Evolutionary conservation across 2,888 invertebrate genomes (phyloP), one percentile per base, ranked within the genome.

Genomic region (Malthinus seriepunctatus): DNA sequence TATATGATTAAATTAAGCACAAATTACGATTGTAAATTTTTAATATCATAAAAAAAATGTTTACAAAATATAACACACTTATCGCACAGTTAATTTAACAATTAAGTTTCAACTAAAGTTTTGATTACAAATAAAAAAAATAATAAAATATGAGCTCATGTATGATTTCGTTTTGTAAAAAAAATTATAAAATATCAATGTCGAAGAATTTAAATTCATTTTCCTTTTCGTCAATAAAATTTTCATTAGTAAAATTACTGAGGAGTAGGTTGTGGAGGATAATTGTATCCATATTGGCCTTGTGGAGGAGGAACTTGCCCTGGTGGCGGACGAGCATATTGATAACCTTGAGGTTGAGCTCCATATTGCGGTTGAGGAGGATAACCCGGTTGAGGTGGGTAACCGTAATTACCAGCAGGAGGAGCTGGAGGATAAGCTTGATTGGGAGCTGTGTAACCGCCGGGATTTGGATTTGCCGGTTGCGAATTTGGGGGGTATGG

Each of bases 301-400:
- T 90, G 88, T 5, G 90, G 85, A 6, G 86, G 89, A 14, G 87
- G 88, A 3, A 87, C 88, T 62, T 89, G 89, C 2, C 88, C 89
- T 32, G 82, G 82, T 1, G 86, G 86, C 7, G 87, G 87, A 62
- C 87, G 78, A 12, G 86, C 84, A 52, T 87, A 86, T 58, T 86
- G 85, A 74, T 88, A 87, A 12, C 84, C 84, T 72, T 87, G 87
- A 5, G 86, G 83, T 51, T 85, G 83, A 10, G 72, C 75, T 11
- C 82, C 84, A 73, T 84, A 84, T 66, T 83, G 84, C 1, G 81
- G 81, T 63, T 86, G 86, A 9, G 85, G 84, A 35, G 83, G 84
- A 69, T 84, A 84, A 54, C 78, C 81, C 46, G 84, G 86, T 55
- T 85, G 86, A 1, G 86, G 84, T 1, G 86, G 85, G 75, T 86